Evolutionary conservation across 2,888 invertebrate genomes (phyloP).

Genomic region (Conus canariensis): DNA sequence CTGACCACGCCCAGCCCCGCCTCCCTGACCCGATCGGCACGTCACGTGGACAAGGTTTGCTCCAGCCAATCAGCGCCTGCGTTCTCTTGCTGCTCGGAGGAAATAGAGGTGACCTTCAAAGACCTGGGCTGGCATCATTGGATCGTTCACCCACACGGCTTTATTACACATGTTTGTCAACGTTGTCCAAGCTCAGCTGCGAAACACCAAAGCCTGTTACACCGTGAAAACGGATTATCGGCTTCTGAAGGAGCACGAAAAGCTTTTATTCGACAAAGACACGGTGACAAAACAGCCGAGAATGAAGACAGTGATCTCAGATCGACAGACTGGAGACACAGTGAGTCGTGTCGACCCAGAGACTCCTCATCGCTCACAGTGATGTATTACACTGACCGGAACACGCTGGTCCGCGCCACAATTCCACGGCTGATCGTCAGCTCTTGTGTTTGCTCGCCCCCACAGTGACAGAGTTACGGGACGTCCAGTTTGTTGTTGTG

Average conservation of each 20-base stretch:
- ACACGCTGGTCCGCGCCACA: background rate
- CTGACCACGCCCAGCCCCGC: background rate
- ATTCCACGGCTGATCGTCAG: slow-evolving; percentile 12
- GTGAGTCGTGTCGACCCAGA: background rate
- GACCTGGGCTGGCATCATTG: slow-evolving; percentile 39
- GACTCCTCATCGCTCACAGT: slow-evolving; percentile 24
- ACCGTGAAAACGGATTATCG: background rate
- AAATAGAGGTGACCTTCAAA: slow-evolving; percentile 12
- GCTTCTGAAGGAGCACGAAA: background rate
- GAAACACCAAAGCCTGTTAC: background rate
- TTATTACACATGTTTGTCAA: slow-evolving; percentile 23
- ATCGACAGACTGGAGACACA: background rate
- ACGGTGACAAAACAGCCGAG: background rate
- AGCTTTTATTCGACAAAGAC: background rate
- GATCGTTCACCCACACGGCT: slow-evolving; percentile 30
- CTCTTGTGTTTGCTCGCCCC: background rate
- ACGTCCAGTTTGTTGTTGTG: background rate
- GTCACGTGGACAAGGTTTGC: background rate
- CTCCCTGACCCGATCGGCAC: background rate
- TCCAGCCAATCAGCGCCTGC: background rate
- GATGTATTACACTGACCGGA: slow-evolving; percentile 27
- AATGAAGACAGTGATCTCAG: background rate
- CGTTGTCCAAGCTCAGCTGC: background rate
- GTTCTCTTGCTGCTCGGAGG: slow-evolving; percentile 17
- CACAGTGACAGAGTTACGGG: background rate